Base-by-base conservation (phyloP, 2,888 invertebrate species). In the Cybosia mesomella region DNA sequence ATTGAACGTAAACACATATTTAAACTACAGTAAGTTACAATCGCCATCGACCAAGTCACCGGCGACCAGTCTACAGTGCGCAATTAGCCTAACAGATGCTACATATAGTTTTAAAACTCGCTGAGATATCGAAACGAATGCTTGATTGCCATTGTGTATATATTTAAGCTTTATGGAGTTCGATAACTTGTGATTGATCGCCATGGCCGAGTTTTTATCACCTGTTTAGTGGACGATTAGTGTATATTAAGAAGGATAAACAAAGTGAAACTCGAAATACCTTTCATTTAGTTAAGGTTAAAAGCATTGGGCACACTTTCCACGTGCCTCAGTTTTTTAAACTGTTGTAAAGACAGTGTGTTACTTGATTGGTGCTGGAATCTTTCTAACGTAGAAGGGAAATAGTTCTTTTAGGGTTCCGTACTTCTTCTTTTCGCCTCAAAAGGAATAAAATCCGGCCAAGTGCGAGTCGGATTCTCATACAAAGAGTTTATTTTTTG, bases 161-260 rank as follows among this genome's bases (percentile, higher is more conserved):
- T 18, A 64, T 66, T 68, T 32, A 63, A 62, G 66, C 74, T 73
- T 70, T 72, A 71, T 57, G 63, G 22, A 58, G 1, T 67, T 72
- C 60, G 68, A 76, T 76, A 72, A 65, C 3, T 32, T 32, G 63
- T 79, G 79, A 79, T 72, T 63, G 66, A 79, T 74, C 61, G 58
- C 18, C 59, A 53, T 1, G 28, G 43, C 43, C 36, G 32, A 32
- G 21, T 21, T 54, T 60, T 63, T 66, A 66, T 62, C 58, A 63
- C 58, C 22, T 66, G 58, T 64, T 39, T n/a, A 22, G 21, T n/a
- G 39, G 53, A 21, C 21, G 32, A 64, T 55, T 39, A 4, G 18
- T 62, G 5, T 49, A 28, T 28, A 22, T 43, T 21, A 18, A 21
- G 11, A 21, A 58, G 5, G 34, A 34, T 58, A 49, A 49, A 49